Percentiles rank a stretch among this genome's conserved stretches.
Evolutionary conservation across 2,113 vertebrate genomes (phyloP).

Genomic region (Gymnocephalus cernua): DNA sequence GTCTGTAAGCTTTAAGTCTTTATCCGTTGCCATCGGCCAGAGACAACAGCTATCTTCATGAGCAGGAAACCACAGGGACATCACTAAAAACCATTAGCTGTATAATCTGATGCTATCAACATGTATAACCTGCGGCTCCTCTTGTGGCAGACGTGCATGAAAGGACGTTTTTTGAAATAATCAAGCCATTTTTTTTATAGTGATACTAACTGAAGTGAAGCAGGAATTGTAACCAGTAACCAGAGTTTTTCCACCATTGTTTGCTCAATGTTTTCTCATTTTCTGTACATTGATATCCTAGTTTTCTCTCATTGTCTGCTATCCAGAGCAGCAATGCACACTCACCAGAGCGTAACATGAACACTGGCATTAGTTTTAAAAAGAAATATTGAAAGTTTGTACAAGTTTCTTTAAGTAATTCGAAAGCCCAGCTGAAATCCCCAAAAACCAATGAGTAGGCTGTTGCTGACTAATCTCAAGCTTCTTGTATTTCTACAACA

Average conservation of each 20-base stretch:
- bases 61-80: conserved; percentile 21
- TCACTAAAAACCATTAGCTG: conserved; percentile 2
- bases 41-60: not conserved
- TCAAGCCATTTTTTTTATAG: conserved; percentile 8
- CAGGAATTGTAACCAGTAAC: not conserved
- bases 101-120: conserved; percentile 18
- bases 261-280: not conserved
- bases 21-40: not conserved
- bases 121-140: conserved; percentile 5
- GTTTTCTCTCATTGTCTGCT: conserved; percentile 9
- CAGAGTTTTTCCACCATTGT: not conserved
- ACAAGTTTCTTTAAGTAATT: not conserved
- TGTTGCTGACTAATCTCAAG: conserved; percentile 7
- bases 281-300: not conserved
- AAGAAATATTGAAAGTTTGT: conserved; percentile 7
- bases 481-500: not conserved
- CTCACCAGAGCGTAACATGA: conserved; percentile 1
- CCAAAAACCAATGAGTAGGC: not conserved
- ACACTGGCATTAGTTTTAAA: conserved; percentile 7
- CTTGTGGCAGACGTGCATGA: conserved; percentile 15
- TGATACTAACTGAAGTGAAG: not conserved
- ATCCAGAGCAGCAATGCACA: conserved; percentile 1
- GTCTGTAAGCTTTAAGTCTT: not conserved
- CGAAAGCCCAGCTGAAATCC: not conserved
- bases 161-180: conserved; percentile 9